phyloP scores from a whole-genome alignment of 1,140 invertebrate genomes.

The Heliconius hewitsoni region DNA sequence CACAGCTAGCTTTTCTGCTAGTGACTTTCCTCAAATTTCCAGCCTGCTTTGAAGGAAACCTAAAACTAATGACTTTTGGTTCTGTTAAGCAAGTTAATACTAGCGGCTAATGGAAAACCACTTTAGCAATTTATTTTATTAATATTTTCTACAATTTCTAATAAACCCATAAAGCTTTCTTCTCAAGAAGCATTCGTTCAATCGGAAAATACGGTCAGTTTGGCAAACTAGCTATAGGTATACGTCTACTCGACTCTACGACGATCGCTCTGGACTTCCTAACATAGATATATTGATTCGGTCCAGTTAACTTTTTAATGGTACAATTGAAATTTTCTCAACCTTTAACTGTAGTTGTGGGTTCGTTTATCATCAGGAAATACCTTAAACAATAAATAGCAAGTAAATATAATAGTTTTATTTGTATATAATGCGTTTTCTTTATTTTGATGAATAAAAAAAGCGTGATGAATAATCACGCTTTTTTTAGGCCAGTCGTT shows the following conservation, averaged over 20 bases:
- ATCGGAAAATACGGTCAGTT: conserved; percentile 12
- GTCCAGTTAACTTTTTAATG: not conserved
- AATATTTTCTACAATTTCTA: not conserved
- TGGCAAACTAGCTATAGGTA: conserved; percentile 2
- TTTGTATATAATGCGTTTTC: no score
- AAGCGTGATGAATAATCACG: no score
- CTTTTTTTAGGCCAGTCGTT: no score
- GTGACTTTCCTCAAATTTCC: no score
- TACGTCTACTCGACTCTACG: not conserved
- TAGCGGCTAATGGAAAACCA: not conserved
- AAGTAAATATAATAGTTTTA: no score
- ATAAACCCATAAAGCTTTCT: not conserved
- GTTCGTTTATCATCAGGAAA: no score
- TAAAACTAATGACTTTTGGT: not conserved
- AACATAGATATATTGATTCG: not conserved
- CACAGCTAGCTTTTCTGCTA: no score
- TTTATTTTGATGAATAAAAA: no score
- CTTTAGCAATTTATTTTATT: no score
- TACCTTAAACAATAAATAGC: no score
- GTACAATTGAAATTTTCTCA: not conserved
- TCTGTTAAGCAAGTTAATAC: not conserved
- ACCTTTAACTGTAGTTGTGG: no score
- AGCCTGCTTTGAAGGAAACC: no score
- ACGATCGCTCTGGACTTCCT: not conserved
- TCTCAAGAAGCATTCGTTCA: not conserved